These are phyloP conservation scores for Lagria hirta DNA, from an alignment of 2,888 invertebrate species.

Conservation along the genomic window DNA sequence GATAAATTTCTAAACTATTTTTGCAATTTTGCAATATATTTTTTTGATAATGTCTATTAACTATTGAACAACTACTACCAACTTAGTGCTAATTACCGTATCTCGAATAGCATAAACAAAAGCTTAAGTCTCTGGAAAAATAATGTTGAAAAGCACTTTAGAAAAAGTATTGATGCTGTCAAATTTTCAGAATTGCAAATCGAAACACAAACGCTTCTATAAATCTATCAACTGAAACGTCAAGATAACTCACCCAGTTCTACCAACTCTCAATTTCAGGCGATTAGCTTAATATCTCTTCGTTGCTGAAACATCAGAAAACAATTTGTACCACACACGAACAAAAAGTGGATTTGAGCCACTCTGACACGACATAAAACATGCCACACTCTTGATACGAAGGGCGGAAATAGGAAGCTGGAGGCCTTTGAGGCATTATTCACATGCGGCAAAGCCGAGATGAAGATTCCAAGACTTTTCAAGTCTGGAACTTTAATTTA, in stretches of 20 bases:
- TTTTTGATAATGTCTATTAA: too few species aligned
- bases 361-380: conserved; percentile 29
- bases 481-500: too few species aligned
- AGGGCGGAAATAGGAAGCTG: conserved; percentile 7
- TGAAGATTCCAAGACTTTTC: neutral
- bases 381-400: conserved; percentile 18
- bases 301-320: conserved; percentile 30
- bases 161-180: too few species aligned
- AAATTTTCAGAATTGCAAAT: too few species aligned
- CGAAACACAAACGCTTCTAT: too few species aligned
- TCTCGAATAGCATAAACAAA: too few species aligned
- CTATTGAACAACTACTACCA: too few species aligned
- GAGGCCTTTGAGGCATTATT: conserved; percentile 5
- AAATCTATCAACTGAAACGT: conserved; percentile 5
- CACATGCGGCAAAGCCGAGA: neutral
- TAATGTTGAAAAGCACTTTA: too few species aligned
- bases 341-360: conserved; percentile 32
- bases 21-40: too few species aligned
- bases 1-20: too few species aligned
- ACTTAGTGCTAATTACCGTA: too few species aligned
- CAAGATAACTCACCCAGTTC: conserved; percentile 3
- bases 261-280: neutral
- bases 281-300: conserved; percentile 31
- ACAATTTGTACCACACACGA: conserved; percentile 34
- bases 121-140: too few species aligned